Evolutionary conservation across 2,888 invertebrate genomes (phyloP).

Genomic region (Petrophora chlorosata): DNA sequence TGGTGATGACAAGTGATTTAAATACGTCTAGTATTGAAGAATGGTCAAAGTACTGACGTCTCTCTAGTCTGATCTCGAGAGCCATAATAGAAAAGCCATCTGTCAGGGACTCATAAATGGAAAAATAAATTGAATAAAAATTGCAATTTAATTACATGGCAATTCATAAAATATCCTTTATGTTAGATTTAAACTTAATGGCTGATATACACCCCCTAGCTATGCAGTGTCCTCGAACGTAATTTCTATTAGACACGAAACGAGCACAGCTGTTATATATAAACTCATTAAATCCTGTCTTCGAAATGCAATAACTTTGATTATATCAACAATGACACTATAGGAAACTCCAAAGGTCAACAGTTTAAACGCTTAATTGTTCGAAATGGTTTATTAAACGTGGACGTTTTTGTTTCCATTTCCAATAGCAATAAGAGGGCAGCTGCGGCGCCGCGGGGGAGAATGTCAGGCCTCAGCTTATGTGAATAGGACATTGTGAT

Average conservation of each 20-base stretch:
- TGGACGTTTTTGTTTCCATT: slow-evolving; percentile 53
- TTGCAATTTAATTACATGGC: slow-evolving; percentile 46
- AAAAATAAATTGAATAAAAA: slow-evolving; percentile 24
- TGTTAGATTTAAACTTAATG: slow-evolving; percentile 25
- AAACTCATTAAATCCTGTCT: slow-evolving; percentile 2
- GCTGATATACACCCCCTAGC: slow-evolving; percentile 28
- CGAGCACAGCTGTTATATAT: slow-evolving; percentile 35
- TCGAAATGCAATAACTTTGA: slow-evolving; percentile 1
- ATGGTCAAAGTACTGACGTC: too few relatives aligned
- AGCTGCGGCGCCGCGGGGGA: slow-evolving; percentile 63
- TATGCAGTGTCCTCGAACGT: slow-evolving; percentile 47
- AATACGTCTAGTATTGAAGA: too few relatives aligned
- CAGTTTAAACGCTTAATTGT: slow-evolving; percentile 9
- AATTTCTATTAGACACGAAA: slow-evolving; percentile 50
- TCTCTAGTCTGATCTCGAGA: too few relatives aligned
- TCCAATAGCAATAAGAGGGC: slow-evolving; percentile 52
- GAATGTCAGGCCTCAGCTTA: slow-evolving; percentile 60
- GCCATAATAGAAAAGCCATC: too few relatives aligned
- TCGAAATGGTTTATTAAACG: slow-evolving; percentile 42
- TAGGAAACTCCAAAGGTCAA: slow-evolving; percentile 31
- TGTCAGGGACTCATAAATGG: slow-evolving; percentile 1
- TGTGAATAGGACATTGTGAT: slow-evolving; percentile 52
- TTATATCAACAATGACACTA: slow-evolving; percentile 6
- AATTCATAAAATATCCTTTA: slow-evolving; percentile 36
- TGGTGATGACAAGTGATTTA: too few relatives aligned